A percentile compares a stretch with the other conserved stretches of the same genome.
Evolutionary conservation across 2,888 invertebrate species (phyloP).

Genomic region (Campopleginae sp.): DNA sequence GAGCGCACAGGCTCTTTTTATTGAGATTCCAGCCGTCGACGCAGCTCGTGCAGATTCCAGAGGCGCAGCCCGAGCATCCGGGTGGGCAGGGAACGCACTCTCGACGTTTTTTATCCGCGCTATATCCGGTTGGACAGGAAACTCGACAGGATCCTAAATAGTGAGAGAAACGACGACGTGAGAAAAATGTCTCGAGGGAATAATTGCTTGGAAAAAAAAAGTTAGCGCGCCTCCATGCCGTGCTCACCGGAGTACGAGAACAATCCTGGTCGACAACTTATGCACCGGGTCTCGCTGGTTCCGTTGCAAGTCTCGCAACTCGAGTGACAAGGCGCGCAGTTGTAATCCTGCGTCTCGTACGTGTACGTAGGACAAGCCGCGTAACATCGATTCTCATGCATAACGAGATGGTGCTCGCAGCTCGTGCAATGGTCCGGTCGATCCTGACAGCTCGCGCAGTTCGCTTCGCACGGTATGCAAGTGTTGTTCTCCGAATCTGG

Average conservation of each 20-base stretch:
- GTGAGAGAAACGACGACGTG: neutral
- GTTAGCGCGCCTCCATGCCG: neutral
- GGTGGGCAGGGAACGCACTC: slow-evolving; percentile 92
- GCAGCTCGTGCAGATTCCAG: slow-evolving; percentile 90
- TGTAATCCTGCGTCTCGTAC: slow-evolving; percentile 94
- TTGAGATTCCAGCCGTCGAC: slow-evolving; percentile 90
- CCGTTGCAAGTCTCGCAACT: slow-evolving; percentile 93
- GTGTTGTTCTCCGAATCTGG: slow-evolving; percentile 89
- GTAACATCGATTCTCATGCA: slow-evolving; percentile 92
- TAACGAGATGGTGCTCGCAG: slow-evolving; percentile 94
- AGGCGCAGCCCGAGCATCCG: slow-evolving; percentile 91
- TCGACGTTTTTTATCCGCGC: slow-evolving; percentile 91
- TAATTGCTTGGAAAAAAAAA: neutral
- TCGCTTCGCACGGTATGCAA: slow-evolving; percentile 94
- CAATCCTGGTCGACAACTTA: slow-evolving; percentile 90
- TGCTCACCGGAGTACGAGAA: slow-evolving; percentile 89
- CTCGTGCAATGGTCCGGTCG: slow-evolving; percentile 93
- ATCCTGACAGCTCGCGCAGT: slow-evolving; percentile 94
- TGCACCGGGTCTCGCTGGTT: slow-evolving; percentile 91
- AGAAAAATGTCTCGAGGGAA: neutral
- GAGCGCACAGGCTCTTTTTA: slow-evolving; percentile 91
- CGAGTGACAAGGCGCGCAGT: slow-evolving; percentile 91
- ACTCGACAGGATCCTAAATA: slow-evolving; percentile 88
- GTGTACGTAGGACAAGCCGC: slow-evolving; percentile 93
- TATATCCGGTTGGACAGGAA: slow-evolving; percentile 90